These are phyloP conservation scores for Anthoscopus minutus DNA, from an alignment of 2,113 vertebrate species.

Conservation along the genomic window DNA sequence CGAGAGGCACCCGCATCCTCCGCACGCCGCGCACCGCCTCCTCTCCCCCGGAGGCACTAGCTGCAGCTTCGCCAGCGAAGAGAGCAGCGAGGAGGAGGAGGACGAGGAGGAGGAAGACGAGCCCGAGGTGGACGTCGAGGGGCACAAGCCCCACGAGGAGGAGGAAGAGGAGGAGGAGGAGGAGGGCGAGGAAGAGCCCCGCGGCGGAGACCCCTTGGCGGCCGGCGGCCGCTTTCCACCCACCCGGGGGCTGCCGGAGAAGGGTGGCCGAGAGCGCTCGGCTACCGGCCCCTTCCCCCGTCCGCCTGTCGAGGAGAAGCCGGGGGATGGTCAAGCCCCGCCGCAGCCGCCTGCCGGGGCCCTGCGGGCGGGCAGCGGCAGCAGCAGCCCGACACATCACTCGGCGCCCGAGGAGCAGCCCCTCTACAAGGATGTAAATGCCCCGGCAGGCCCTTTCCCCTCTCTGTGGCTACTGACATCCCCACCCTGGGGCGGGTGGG, in stretches of 20 bases:
- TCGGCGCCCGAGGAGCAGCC: constrained; percentile 80
- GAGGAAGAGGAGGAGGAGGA: constrained; percentile 72
- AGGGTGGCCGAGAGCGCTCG: constrained; percentile 70
- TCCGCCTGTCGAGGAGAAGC: constrained; percentile 74
- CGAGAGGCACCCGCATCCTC: constrained; percentile 30
- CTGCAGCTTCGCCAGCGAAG: constrained; percentile 83
- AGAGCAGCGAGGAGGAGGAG: constrained; percentile 79
- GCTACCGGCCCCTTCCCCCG: constrained; percentile 60
- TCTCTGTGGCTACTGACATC: constrained; percentile 78
- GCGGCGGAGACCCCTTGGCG: constrained; percentile 67
- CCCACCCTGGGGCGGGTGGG: constrained; percentile 66
- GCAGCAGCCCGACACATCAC: constrained; percentile 67
- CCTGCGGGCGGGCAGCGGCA: constrained; percentile 19
- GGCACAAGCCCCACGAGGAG: constrained; percentile 81
- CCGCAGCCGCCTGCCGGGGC: neutral
- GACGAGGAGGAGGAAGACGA: constrained; percentile 86
- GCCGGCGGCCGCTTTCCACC: constrained; percentile 61
- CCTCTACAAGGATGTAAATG: constrained; percentile 97
- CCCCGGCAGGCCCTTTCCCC: constrained; percentile 69
- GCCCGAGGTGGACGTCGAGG: constrained; percentile 89
- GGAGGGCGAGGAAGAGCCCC: constrained; percentile 69
- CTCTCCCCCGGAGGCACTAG: constrained; percentile 75
- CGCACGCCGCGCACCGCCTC: constrained; percentile 36
- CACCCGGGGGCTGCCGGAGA: constrained; percentile 67
- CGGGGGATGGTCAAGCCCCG: constrained; percentile 59